Conservation (phyloP, 2,797 vertebrate genomes). For the Phrynocephalus forsythii region DNA sequence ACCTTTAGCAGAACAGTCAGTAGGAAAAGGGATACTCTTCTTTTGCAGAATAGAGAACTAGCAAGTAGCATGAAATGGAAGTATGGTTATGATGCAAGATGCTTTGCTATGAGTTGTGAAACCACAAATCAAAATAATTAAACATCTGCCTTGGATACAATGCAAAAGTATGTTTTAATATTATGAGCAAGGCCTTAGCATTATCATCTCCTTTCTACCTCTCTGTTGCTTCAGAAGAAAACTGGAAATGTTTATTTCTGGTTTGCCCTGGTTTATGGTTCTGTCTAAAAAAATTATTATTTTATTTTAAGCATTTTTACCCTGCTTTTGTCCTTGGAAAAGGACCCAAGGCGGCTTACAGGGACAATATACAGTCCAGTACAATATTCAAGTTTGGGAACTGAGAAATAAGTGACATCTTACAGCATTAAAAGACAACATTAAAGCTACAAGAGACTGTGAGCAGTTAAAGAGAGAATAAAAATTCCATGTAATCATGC, state of each 20-base stretch:
- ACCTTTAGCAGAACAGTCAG: conserved; percentile 48
- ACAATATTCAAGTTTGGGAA: too few relatives aligned
- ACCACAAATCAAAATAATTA: background rate
- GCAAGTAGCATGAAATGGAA: conserved; percentile 73
- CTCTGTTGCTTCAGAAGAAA: background rate
- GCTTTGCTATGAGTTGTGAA: conserved; percentile 8
- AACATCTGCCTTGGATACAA: background rate
- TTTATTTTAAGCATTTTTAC: too few relatives aligned
- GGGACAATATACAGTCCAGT: too few relatives aligned
- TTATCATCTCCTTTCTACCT: background rate
- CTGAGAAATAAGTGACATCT: too few relatives aligned
- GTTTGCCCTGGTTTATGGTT: background rate
- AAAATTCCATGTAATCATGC: too few relatives aligned
- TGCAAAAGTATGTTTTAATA: background rate
- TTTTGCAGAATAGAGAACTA: conserved; percentile 61
- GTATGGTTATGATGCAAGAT: conserved; percentile 54
- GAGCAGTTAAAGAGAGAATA: too few relatives aligned
- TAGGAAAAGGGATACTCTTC: conserved; percentile 47
- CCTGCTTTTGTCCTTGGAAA: too few relatives aligned
- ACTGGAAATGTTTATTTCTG: background rate
- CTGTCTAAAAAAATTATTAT: background rate
- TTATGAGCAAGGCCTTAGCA: background rate
- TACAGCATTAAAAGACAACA: too few relatives aligned
- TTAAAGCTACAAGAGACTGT: too few relatives aligned
- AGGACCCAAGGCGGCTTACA: too few relatives aligned